phyloP scores from a whole-genome alignment of 2,888 invertebrate genomes.

The Dascillus cervinus region DNA sequence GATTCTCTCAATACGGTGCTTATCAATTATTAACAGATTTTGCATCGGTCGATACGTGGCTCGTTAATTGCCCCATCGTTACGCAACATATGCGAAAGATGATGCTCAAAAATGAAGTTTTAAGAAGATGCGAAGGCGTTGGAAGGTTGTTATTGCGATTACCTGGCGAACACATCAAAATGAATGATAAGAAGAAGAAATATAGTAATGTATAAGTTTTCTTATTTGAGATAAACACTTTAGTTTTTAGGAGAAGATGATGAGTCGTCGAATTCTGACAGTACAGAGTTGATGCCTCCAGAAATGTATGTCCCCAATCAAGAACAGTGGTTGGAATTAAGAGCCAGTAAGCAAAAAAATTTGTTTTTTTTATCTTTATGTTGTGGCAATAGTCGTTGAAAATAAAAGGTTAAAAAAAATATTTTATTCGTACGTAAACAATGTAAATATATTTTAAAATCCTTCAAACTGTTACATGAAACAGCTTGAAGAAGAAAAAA shows the following conservation, averaged over 20 bases:
- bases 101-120: slow-evolving; percentile 55
- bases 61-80: slow-evolving; percentile 54
- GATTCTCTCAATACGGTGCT: slow-evolving; percentile 75
- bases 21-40: slow-evolving; percentile 75
- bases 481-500: slow-evolving; percentile 11
- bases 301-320: slow-evolving; percentile 93
- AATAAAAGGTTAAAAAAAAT: too few species aligned
- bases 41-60: slow-evolving; percentile 69
- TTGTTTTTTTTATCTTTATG: slow-evolving; percentile 24
- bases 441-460: slow-evolving; percentile 9
- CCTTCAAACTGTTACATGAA: slow-evolving; percentile 6
- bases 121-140: slow-evolving; percentile 77
- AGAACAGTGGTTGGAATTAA: slow-evolving; percentile 76
- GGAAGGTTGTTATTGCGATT: slow-evolving; percentile 70
- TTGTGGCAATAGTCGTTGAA: slow-evolving; percentile 18
- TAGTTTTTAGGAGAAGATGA: slow-evolving; percentile 35
- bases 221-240: too few species aligned
- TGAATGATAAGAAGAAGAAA: slow-evolving; percentile 43
- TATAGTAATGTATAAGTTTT: too few species aligned
- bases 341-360: slow-evolving; percentile 44
- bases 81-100: slow-evolving; percentile 48
- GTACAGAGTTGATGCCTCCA: slow-evolving; percentile 65
- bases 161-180: slow-evolving; percentile 78
- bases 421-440: too few species aligned
- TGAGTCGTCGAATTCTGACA: slow-evolving; percentile 39